Evolutionary conservation across 2,113 vertebrate species (phyloP), one percentile per base, ranked within the genome.

Genomic region (Mormyrus iriodes): DNA sequence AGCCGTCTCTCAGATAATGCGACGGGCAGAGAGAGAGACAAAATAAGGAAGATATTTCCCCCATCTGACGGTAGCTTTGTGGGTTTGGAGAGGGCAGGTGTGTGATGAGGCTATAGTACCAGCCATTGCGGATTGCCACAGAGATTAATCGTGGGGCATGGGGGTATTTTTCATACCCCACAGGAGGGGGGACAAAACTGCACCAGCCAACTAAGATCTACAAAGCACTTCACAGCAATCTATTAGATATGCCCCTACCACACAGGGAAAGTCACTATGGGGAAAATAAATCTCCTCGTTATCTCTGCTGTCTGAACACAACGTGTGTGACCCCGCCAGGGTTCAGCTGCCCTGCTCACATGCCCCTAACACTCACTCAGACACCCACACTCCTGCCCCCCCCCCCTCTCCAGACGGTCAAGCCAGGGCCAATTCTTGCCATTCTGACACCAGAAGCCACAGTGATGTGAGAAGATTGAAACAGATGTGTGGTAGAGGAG

Each of bases 1-100:
- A 94, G 94, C 90, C 88, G 93, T 92, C 93, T 92, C 88, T 86
- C 90, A 88, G 94, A 96, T 96, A 95, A 95, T 91, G 92, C 93
- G 76, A 39, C 24, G 88, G 91, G 91, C 83, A 90, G 88, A 87
- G 12, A 89, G 6, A 89, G 88, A 89, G 53, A 58, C 15, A 55
- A 24, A 89, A 39, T 42, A 82, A 83, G 31, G 35, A 53, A 24
- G 51, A 65, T 82, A 86, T 90, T 86, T 65, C 90, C 89, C 83
- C 85, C 84, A 90, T 88, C 89, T 90, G 93, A 91, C 92, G 92
- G 92, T 92, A 92, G 89, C 90, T 91, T 92, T 91, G 90, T 90
- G 90, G 91, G 91, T 87, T 90, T 86, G 46, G 90, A 91, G 44
- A 92, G 94, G 92, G 90, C 92, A 95, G 93, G 94, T 94, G 91